Percentiles rank a stretch among this genome's conserved stretches.
phyloP scores from a whole-genome alignment of 2,113 vertebrate genomes.

The Ammodytes dubius region DNA sequence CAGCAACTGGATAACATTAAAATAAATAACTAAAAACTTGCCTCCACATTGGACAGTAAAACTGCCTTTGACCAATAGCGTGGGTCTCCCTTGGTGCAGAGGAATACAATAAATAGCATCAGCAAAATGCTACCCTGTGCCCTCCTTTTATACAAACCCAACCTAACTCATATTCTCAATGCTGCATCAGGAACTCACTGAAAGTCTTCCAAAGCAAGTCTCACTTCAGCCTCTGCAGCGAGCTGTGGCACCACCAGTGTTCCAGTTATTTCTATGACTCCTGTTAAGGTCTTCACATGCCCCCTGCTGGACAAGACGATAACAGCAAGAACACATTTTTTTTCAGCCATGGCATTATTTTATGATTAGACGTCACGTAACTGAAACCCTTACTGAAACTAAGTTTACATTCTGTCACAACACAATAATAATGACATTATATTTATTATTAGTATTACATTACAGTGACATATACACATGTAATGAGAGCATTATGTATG shows the following conservation, averaged over 20 bases:
- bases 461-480: background rate
- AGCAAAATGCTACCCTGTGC: background rate
- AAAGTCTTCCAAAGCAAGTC: background rate
- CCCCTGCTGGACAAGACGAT: constrained; percentile 47
- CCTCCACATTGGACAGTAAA: background rate
- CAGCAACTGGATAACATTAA: background rate
- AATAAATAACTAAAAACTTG: background rate
- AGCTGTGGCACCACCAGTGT: constrained; percentile 3
- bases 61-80: background rate
- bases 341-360: background rate
- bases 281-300: constrained; percentile 18
- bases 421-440: background rate
- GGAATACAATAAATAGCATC: background rate
- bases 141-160: background rate
- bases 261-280: constrained; percentile 6
- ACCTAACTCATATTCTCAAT: constrained; percentile 11
- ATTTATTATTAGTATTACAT: background rate
- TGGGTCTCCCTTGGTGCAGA: background rate
- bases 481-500: background rate
- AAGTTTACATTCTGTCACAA: background rate
- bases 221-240: background rate
- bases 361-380: background rate
- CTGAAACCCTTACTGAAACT: background rate
- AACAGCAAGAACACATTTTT: background rate
- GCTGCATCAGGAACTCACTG: background rate